Conservation (phyloP, 2,888 invertebrate genomes). For the Cheilosia vulpina region DNA sequence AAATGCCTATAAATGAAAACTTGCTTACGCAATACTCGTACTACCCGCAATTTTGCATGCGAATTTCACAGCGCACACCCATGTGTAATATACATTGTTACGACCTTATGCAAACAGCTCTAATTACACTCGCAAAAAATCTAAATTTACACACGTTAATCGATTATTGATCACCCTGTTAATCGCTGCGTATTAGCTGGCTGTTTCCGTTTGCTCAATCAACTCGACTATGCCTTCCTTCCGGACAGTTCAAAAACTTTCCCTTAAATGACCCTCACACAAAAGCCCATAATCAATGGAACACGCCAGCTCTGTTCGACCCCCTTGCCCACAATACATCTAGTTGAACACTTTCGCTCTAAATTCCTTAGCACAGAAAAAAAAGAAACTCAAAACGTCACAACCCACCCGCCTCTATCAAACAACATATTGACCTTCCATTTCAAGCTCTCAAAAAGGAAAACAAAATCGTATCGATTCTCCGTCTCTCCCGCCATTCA, state of each 20-base stretch:
- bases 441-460: constrained; percentile 29
- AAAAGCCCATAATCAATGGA: constrained; percentile 15
- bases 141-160: not conserved
- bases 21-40: no score
- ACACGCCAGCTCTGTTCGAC: not conserved
- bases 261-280: constrained; percentile 41
- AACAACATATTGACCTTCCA: constrained; percentile 65
- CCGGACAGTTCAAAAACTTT: constrained; percentile 40
- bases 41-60: no score
- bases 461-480: constrained; percentile 38
- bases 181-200: not conserved
- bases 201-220: constrained; percentile 57
- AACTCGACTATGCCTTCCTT: constrained; percentile 45
- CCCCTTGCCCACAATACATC: not conserved
- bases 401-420: constrained; percentile 6
- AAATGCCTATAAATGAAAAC: no score
- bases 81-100: not conserved
- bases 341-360: constrained; percentile 64
- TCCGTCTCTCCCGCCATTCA: not conserved
- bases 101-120: not conserved
- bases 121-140: not conserved
- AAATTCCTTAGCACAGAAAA: constrained; percentile 41
- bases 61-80: no score
- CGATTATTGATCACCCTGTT: constrained; percentile 31
- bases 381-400: constrained; percentile 25